Evolutionary conservation across 2,888 invertebrate species (phyloP), one percentile per base, ranked within the genome.

Genomic region (Plutella xylostella): DNA sequence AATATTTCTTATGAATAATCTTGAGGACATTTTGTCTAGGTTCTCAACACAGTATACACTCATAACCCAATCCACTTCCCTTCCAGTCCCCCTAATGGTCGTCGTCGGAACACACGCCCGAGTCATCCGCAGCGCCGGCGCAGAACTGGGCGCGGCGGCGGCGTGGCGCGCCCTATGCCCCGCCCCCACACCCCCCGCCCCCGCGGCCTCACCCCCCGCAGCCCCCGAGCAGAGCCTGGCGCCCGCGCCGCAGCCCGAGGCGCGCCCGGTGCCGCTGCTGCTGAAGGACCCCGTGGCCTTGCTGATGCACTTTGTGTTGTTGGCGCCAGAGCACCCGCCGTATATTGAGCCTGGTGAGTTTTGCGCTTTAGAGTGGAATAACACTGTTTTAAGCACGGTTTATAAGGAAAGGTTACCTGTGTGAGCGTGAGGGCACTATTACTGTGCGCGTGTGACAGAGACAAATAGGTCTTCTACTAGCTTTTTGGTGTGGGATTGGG

Each of bases 71-170:
- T n/a, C n/a, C n/a, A n/a, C n/a, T n/a, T n/a, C 51, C 45, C 47
- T 73, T 78, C 3, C 83, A 93, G 96, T 95, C 56, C 96, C 96
- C 11, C 84, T 97, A 51, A 80, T 97, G 50, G 94, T 95, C 61
- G 94, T 97, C 19, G 83, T 96, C 55, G 93, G 94, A 38, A 90
- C 93, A 54, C 95, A 96, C 76, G 91, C 93, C 25, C 89, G 93
- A 49, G 88, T 92, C 41, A 83, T 94, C 46, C 78, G 80, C 82
- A 59, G 61, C 48, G 71, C 71, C 39, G 67, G 72, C 48, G 64
- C 63, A 17, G 56, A 61, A 28, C 61, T 70, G 51, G 63, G 68
- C 53, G 64, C 61, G 46, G 62, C 60, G 20, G 58, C 53, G 6
- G 56, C 66, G 46, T 64, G 74, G 72, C 65, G 56, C 48, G 56